Evolutionary conservation across 2,888 invertebrate genomes (phyloP).

Genomic region (Anagyrus pseudococci): DNA sequence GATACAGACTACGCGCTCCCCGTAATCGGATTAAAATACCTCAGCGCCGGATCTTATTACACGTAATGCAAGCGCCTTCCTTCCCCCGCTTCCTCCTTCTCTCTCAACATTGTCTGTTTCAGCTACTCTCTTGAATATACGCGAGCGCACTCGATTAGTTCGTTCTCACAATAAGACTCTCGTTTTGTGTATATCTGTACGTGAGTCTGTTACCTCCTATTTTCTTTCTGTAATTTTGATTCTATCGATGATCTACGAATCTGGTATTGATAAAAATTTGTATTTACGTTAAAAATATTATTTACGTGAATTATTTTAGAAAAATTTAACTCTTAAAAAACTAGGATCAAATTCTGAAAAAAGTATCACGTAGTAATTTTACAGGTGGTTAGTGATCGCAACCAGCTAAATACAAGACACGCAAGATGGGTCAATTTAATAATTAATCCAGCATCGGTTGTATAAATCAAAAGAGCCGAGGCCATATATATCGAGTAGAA

Average conservation of each 20-base stretch:
- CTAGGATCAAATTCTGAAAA: no score
- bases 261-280: no score
- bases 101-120: no score
- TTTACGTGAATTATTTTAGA: no score
- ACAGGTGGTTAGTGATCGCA: no score
- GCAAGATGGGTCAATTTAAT: constrained; percentile 6
- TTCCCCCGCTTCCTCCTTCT: no score
- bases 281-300: no score
- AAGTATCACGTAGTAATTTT: no score
- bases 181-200: neutral
- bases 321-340: no score
- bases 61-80: constrained; percentile 11
- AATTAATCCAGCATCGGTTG: constrained; percentile 30
- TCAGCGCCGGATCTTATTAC: constrained; percentile 21
- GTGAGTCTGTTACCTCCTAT: no score
- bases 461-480: constrained; percentile 31
- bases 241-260: no score
- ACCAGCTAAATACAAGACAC: no score
- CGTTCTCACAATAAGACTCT: neutral
- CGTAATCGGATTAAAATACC: constrained; percentile 32
- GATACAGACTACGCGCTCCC: neutral
- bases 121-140: neutral
- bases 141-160: constrained; percentile 4
- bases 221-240: neutral
- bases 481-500: constrained; percentile 18